Conservation (phyloP, 2,888 invertebrate genomes). For the Sepiola atlantica region DNA sequence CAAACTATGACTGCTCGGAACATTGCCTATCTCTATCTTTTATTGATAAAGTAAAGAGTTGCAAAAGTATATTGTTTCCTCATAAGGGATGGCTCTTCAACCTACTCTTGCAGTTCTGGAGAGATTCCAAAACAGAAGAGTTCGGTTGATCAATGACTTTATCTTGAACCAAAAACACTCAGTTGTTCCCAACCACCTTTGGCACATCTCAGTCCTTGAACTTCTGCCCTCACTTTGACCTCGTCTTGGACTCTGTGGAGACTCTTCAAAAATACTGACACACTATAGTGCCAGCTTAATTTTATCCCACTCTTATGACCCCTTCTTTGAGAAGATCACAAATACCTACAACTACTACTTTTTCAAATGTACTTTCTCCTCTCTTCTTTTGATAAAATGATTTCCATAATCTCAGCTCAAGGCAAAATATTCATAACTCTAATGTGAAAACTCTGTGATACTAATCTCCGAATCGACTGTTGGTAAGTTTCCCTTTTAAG, state of each 20-base stretch:
- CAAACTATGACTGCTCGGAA: neutral
- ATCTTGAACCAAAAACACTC: conserved; percentile 4
- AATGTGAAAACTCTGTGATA: neutral
- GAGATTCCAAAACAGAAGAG: conserved; percentile 16
- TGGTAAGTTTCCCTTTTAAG: neutral
- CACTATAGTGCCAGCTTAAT: conserved; percentile 6
- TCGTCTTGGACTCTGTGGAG: conserved; percentile 8
- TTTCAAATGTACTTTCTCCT: neutral
- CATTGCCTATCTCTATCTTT: neutral
- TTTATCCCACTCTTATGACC: neutral
- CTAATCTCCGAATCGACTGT: neutral
- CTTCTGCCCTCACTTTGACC: conserved; percentile 2
- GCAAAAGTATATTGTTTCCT: conserved; percentile 1
- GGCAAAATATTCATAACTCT: neutral
- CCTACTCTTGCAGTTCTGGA: conserved; percentile 18
- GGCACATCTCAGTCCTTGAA: conserved; percentile 32
- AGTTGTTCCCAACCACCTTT: neutral
- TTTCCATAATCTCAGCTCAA: neutral
- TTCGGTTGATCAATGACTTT: conserved; percentile 12
- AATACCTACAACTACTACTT: neutral
- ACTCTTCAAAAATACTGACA: conserved; percentile 23
- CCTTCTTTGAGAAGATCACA: neutral
- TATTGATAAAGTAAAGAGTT: conserved; percentile 9
- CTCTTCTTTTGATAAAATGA: neutral
- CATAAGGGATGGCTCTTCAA: conserved; percentile 32